These are phyloP conservation scores for Octomys mimax DNA, from an alignment of 2,797 vertebrate genomes.

Conservation along the genomic window DNA sequence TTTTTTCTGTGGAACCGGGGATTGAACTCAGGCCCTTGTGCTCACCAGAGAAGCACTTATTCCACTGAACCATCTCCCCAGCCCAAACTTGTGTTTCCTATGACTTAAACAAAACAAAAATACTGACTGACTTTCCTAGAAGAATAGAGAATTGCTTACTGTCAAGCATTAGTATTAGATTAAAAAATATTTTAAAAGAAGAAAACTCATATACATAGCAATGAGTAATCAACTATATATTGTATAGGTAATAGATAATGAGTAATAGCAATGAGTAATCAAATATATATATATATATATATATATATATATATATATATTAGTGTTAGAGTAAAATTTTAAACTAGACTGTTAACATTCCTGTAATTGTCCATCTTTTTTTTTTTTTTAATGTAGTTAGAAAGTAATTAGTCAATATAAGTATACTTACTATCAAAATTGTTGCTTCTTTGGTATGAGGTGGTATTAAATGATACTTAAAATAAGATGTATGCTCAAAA, in stretches of 20 bases:
- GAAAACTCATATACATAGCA: neutral
- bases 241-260: too few species aligned
- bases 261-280: too few species aligned
- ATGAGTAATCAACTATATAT: too few species aligned
- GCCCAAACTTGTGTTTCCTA: neutral
- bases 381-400: neutral
- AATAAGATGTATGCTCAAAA: neutral
- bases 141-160: neutral
- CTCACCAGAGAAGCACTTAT: too few species aligned
- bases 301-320: neutral
- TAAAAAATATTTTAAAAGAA: neutral
- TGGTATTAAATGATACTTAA: neutral
- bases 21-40: too few species aligned
- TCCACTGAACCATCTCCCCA: too few species aligned
- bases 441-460: rapidly evolving
- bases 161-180: neutral
- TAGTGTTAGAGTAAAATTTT: neutral
- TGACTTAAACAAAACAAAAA: neutral
- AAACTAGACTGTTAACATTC: neutral
- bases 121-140: neutral
- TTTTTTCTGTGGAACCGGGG: too few species aligned
- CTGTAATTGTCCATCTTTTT: neutral
- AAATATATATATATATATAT: neutral
- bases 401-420: neutral
- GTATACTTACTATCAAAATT: neutral